A percentile compares a stretch with the other conserved stretches of the same genome.
phyloP scores from a whole-genome alignment of 2,888 invertebrate species.

The Tenthredo distinguenda region DNA sequence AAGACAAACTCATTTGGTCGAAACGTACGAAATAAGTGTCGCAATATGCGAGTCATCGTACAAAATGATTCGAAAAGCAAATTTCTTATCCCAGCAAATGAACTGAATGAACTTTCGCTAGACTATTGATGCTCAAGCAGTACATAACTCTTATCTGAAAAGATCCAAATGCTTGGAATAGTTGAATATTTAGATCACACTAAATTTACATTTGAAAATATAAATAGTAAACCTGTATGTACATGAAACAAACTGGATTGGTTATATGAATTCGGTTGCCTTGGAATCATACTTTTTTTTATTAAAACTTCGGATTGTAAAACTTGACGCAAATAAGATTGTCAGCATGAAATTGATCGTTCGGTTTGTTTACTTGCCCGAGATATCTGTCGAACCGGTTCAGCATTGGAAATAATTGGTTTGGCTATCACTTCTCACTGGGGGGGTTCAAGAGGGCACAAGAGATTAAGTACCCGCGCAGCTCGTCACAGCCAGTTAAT shows the following conservation, averaged over 20 bases:
- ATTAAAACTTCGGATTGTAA: background rate
- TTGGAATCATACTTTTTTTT: background rate
- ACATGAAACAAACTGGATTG: background rate
- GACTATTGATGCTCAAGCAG: background rate
- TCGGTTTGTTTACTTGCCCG: conserved; percentile 52
- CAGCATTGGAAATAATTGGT: conserved; percentile 70
- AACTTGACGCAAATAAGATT: conserved; percentile 10
- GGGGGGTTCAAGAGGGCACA: conserved; percentile 72
- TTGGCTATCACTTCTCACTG: conserved; percentile 68
- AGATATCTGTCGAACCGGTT: conserved; percentile 71
- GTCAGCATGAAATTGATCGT: conserved; percentile 26
- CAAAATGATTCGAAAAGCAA: background rate
- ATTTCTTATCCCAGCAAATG: background rate
- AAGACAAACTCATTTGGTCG: background rate
- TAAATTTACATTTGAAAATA: background rate
- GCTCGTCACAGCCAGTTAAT: conserved; percentile 24
- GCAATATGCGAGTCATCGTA: background rate
- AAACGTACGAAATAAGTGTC: background rate
- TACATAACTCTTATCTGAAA: background rate
- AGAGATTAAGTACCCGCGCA: conserved; percentile 63
- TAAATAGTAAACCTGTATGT: background rate
- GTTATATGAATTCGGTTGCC: background rate
- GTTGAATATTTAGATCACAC: background rate
- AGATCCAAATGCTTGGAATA: background rate
- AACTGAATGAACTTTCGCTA: background rate